Conservation (phyloP, 30 jellyfish, hydroid and myxozoan genomes). For the Aurelia sp. region DNA sequence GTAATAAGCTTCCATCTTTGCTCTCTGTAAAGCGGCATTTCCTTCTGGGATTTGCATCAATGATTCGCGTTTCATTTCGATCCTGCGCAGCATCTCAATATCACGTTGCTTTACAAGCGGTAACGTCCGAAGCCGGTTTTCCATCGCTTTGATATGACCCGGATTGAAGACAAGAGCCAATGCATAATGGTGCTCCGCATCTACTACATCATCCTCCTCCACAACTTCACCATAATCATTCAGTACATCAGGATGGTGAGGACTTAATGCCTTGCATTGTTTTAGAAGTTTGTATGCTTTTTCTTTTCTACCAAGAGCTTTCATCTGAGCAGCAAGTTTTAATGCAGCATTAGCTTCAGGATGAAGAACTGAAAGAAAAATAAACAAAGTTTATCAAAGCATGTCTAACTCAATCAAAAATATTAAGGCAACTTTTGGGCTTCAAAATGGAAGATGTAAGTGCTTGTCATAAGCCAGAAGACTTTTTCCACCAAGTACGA, state of each 20-base stretch:
- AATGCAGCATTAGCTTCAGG: constrained; percentile 79
- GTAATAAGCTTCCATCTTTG: constrained; percentile 92
- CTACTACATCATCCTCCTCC: constrained; percentile 85
- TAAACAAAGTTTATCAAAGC: neutral
- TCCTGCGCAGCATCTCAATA: constrained; percentile 84
- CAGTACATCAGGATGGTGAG: constrained; percentile 93
- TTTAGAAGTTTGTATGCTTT: constrained; percentile 82
- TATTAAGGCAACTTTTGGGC: too few species aligned
- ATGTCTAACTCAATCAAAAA: too few species aligned
- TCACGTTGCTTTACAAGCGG: constrained; percentile 89
- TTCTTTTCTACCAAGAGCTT: constrained; percentile 78
- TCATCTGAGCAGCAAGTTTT: constrained; percentile 78
- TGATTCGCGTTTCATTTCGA: constrained; percentile 88
- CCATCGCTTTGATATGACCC: constrained; percentile 81
- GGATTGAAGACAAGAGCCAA: constrained; percentile 88
- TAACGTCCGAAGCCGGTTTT: constrained; percentile 75
- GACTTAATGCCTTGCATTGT: constrained; percentile 92
- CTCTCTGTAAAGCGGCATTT: constrained; percentile 89
- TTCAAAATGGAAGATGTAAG: too few species aligned
- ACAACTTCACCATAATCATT: constrained; percentile 91
- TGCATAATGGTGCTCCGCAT: constrained; percentile 98
- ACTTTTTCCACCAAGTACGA: too few species aligned
- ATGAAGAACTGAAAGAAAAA: constrained; percentile 37
- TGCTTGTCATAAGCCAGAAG: too few species aligned
- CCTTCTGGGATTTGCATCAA: constrained; percentile 96